Evolutionary conservation across 2,113 vertebrate species (phyloP).

Genomic region (Hylia prasina): DNA sequence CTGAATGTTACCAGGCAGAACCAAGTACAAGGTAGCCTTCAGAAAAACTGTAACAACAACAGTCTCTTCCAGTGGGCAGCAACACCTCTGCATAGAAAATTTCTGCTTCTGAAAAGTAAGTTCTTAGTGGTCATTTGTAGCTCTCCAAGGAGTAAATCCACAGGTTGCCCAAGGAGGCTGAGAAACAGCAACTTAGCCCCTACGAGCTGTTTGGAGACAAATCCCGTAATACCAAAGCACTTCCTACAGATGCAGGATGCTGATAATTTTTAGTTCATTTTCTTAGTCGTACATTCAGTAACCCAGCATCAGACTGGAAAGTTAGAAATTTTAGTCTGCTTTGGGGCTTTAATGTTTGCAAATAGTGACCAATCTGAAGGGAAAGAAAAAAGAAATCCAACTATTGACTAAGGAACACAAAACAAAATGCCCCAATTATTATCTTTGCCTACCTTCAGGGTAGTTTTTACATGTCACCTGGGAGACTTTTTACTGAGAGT

Average conservation of each 20-base stretch:
- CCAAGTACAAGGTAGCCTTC: background rate
- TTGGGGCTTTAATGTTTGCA: background rate
- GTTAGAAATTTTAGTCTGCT: background rate
- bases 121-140: background rate
- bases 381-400: background rate
- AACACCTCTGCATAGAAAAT: background rate
- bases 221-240: rapidly evolving
- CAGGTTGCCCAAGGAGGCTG: background rate
- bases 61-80: background rate
- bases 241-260: background rate
- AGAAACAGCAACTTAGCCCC: background rate
- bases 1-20: background rate
- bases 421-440: background rate
- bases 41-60: background rate
- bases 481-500: background rate
- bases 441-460: background rate
- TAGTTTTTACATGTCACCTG: background rate
- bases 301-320: background rate
- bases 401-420: background rate
- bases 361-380: background rate
- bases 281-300: background rate
- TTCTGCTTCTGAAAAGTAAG: background rate
- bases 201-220: background rate
- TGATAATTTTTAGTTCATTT: background rate
- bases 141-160: background rate